Base-by-base conservation (phyloP, 1,140 invertebrate species). In the Drosophila arizonae region DNA sequence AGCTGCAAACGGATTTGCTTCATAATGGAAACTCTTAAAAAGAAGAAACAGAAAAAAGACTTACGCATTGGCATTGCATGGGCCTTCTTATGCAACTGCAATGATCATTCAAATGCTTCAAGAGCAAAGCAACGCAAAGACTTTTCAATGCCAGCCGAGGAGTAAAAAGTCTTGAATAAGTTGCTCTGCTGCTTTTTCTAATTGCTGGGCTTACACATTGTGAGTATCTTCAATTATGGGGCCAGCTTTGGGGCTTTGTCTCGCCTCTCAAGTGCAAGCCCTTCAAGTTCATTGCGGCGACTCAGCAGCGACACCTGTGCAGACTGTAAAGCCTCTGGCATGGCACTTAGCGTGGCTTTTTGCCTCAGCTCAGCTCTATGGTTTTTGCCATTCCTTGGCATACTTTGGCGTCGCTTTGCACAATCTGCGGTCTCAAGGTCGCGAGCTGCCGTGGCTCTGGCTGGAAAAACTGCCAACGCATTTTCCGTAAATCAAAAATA, bases 281-380 rank as follows among this genome's bases (percentile, higher is more conserved):
- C 67, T 76, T 72, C 76, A 82, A 84, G 76, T 82, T 79, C 76
- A 81, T 75, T 68, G 50, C 57, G 57, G 48, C 56, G 50, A 72
- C 63, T 56, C 52, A 41, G 54, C 26, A 54, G 41, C n/a, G 24
- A 10, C 61, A 61, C 15, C 28, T 61, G 45, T 21, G 57, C 57
- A n/a, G 48, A 33, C 46, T 17, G 28, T 13, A 0, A 15, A 48
- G 26, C 28, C 10, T 41, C 36, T 43, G 33, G 24, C 41, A 43
- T 39, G 26, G 21, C 24, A 24, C 21, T 30, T 30, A 6, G 4
- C 28, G 6, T 30, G 28, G 28, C 28, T 30, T 30, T 30, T 30
- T 30, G 28, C 28, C 28, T 30, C 6, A 6, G 26, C 11, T 50
- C 21, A 17, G 2, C 17, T 26, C 4, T n/a, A 0, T 30, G 28